phyloP scores from a whole-genome alignment of 2,797 vertebrate species.

The Pogoniulus pusillus region DNA sequence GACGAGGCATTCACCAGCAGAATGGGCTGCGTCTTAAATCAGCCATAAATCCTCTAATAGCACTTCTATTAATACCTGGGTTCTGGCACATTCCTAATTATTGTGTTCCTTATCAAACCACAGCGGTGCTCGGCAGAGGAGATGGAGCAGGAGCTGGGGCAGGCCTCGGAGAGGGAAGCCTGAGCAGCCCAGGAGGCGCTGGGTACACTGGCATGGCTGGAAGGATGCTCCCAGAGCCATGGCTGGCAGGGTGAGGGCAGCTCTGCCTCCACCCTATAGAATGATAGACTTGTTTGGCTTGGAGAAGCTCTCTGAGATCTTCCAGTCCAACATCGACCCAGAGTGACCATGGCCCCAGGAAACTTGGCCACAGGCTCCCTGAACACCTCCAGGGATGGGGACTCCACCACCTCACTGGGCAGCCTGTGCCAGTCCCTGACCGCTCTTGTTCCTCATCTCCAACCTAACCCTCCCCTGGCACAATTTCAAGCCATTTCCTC shows the following conservation, averaged over 20 bases:
- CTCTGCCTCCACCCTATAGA: neutral
- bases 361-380: no score
- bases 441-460: no score
- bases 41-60: slow-evolving; percentile 65
- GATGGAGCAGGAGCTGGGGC: neutral
- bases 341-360: no score
- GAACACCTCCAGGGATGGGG: no score
- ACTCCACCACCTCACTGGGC: no score
- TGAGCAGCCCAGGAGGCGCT: neutral
- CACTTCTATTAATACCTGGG: slow-evolving; percentile 66
- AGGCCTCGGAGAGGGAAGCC: neutral
- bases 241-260: neutral
- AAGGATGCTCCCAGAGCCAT: neutral
- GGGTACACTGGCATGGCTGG: neutral
- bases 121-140: neutral
- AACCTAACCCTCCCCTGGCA: no score
- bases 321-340: no score
- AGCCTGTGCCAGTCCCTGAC: no score
- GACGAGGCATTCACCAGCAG: slow-evolving; percentile 43
- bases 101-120: slow-evolving; percentile 35
- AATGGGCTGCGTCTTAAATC: slow-evolving; percentile 64
- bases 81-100: slow-evolving; percentile 66
- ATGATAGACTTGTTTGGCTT: no score
- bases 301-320: no score
- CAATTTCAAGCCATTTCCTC: no score